Conservation (phyloP, 2,888 invertebrate species). For the Pseudeuparius sepicola region DNA sequence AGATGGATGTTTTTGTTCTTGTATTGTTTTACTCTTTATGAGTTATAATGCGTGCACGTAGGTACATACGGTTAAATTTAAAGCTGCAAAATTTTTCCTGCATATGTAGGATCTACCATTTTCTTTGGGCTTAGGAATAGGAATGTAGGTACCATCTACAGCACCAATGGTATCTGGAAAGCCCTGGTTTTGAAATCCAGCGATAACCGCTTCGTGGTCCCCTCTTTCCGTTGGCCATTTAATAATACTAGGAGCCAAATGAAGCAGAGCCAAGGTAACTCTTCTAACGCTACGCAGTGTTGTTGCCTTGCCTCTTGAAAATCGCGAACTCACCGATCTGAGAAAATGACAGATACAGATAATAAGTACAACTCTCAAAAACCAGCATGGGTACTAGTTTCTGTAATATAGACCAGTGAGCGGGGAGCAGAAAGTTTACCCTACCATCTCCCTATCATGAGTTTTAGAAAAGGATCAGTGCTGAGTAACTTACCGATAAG, state of each 20-base stretch:
- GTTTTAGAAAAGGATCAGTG: too few species aligned
- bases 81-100: too few species aligned
- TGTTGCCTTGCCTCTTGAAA: slow-evolving; percentile 12
- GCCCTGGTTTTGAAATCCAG: slow-evolving; percentile 7
- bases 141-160: slow-evolving; percentile 10
- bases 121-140: slow-evolving; percentile 10
- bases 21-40: too few species aligned
- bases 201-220: slow-evolving; percentile 1
- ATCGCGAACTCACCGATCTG: slow-evolving; percentile 11
- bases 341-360: not conserved
- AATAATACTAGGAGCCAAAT: slow-evolving; percentile 10
- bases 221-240: slow-evolving; percentile 10
- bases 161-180: slow-evolving; percentile 13
- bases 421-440: too few species aligned
- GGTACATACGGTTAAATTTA: too few species aligned
- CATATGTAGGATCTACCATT: slow-evolving; percentile 9
- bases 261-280: slow-evolving; percentile 11
- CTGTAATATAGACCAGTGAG: too few species aligned
- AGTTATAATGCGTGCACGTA: too few species aligned
- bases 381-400: too few species aligned
- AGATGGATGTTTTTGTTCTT: too few species aligned
- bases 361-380: too few species aligned
- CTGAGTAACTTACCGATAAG: slow-evolving; percentile 10
- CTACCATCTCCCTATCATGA: too few species aligned
- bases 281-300: slow-evolving; percentile 10